These are phyloP conservation scores for Pseudolaguvia tuberculata DNA, from an alignment of 2,113 vertebrate genomes.

Conservation along the genomic window DNA sequence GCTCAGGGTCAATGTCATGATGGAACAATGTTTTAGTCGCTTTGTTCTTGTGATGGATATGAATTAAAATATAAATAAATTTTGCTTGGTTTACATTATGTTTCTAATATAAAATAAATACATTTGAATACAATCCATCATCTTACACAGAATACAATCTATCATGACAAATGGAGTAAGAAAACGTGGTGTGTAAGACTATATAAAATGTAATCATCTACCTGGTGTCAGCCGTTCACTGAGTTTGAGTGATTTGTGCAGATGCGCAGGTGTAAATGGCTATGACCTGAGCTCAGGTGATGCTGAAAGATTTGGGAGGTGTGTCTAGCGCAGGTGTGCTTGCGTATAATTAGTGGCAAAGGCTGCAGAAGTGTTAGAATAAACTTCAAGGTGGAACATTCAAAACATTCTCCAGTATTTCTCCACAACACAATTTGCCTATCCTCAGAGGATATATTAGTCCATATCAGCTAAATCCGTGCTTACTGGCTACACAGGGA, in stretches of 20 bases:
- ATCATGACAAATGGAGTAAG: no score
- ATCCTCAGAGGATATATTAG: not conserved
- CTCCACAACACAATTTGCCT: not conserved
- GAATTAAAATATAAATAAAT: no score
- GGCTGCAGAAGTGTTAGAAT: slow-evolving; percentile 3
- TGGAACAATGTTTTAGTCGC: no score
- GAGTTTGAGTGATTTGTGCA: not conserved
- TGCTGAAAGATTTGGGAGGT: not conserved
- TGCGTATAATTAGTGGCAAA: slow-evolving; percentile 23
- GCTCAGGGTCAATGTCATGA: no score
- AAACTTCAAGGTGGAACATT: not conserved
- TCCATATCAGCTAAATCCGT: not conserved
- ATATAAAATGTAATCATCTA: no score
- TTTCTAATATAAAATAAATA: no score
- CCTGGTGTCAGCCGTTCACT: no score
- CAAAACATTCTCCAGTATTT: not conserved
- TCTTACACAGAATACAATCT: no score
- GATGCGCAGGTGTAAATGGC: not conserved
- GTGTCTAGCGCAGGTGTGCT: slow-evolving; percentile 24
- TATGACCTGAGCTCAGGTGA: slow-evolving; percentile 19
- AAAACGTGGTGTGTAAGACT: no score
- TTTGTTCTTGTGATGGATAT: no score
- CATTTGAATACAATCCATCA: no score
- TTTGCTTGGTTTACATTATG: no score
- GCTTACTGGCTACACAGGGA: not conserved